These are phyloP conservation scores for Zophobas atratus DNA, from an alignment of 1,140 invertebrate species.

Conservation along the genomic window DNA sequence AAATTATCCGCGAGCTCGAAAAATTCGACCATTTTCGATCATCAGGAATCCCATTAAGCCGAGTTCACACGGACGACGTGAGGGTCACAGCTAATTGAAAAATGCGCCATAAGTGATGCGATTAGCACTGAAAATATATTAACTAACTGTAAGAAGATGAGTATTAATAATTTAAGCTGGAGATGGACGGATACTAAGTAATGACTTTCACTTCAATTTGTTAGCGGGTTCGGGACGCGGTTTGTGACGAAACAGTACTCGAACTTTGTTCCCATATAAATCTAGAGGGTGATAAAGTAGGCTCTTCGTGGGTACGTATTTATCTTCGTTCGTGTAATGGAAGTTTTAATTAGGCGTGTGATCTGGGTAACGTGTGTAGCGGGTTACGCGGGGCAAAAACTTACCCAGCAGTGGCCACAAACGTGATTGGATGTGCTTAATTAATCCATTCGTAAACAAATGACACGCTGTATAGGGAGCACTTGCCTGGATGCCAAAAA, in stretches of 20 bases:
- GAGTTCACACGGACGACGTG: conserved; percentile 52
- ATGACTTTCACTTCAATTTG: conserved; percentile 47
- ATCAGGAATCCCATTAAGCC: conserved; percentile 33
- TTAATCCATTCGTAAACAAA: too few species aligned
- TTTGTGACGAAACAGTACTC: conserved; percentile 24
- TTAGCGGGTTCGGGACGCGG: background rate
- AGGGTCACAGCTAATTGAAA: conserved; percentile 56
- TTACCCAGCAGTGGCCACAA: too few species aligned
- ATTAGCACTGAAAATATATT: conserved; percentile 56
- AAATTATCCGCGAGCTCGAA: conserved; percentile 2
- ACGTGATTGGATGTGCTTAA: too few species aligned
- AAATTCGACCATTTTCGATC: conserved; percentile 4
- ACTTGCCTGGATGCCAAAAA: too few species aligned
- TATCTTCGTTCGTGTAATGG: conserved; percentile 4
- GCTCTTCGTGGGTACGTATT: background rate
- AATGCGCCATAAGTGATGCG: conserved; percentile 54
- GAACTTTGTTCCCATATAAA: conserved; percentile 36
- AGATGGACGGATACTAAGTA: conserved; percentile 49
- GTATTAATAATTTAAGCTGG: conserved; percentile 50
- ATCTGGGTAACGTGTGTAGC: too few species aligned
- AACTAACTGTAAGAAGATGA: conserved; percentile 53
- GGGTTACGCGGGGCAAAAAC: too few species aligned
- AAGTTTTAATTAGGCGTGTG: conserved; percentile 4
- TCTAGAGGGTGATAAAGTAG: conserved; percentile 11
- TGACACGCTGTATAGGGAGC: too few species aligned